Percentiles rank a stretch among this genome's conserved stretches.
Conservation (phyloP, 2,888 invertebrate species). For the Teinopalpus imperialis region DNA sequence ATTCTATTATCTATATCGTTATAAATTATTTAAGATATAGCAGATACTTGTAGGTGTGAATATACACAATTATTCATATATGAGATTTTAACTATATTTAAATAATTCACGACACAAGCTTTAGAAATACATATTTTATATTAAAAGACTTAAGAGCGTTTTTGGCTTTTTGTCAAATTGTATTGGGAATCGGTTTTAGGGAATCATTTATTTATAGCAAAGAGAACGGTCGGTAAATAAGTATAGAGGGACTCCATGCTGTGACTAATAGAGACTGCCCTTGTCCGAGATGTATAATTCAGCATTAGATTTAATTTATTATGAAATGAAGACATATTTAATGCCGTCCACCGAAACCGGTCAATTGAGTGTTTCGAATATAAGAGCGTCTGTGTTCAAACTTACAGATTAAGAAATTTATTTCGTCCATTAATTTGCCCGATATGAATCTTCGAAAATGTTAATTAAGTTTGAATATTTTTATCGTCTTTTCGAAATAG, state of each 20-base stretch:
- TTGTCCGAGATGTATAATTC: conserved; percentile 54
- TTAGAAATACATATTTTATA: conserved; percentile 30
- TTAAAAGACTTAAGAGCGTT: conserved; percentile 33
- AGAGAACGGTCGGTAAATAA: conserved; percentile 56
- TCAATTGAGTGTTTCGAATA: conserved; percentile 53
- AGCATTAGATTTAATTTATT: conserved; percentile 71
- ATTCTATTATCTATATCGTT: too few species aligned
- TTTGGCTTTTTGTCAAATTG: conserved; percentile 33
- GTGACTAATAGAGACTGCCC: conserved; percentile 65
- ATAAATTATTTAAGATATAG: too few species aligned
- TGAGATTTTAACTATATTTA: conserved; percentile 4
- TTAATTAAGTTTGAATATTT: conserved; percentile 38
- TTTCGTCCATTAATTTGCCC: conserved; percentile 37
- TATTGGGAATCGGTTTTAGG: conserved; percentile 56
- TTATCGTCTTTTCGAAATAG: conserved; percentile 17
- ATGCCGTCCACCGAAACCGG: conserved; percentile 55
- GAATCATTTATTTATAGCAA: conserved; percentile 62
- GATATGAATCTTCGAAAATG: conserved; percentile 36
- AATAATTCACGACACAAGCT: conserved; percentile 9
- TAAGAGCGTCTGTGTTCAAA: conserved; percentile 44
- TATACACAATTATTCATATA: not conserved
- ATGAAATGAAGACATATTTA: conserved; percentile 67
- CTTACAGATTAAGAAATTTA: conserved; percentile 57
- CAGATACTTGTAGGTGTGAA: not conserved
- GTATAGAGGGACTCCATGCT: conserved; percentile 66